phyloP scores from a whole-genome alignment of 53 echinoderm and acorn worm species.

The Zoroaster sp. region DNA sequence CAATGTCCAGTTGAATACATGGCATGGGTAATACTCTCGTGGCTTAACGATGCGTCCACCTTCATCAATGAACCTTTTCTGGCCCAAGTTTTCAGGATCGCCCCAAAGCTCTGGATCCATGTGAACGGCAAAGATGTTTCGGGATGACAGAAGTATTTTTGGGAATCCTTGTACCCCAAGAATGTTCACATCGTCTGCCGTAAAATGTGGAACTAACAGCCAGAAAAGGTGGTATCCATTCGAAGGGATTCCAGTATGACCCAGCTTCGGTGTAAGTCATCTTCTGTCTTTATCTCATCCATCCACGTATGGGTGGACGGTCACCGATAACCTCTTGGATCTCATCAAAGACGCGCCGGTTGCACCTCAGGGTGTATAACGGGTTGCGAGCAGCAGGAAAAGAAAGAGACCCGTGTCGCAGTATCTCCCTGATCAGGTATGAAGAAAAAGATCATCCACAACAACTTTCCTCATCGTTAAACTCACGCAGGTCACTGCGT shows the following conservation, averaged over 20 bases:
- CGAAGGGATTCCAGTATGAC: conserved; percentile 17
- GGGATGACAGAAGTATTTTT: conserved; percentile 39
- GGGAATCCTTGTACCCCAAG: conserved; percentile 33
- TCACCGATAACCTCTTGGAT: conserved; percentile 49
- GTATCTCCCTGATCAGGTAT: conserved; percentile 38
- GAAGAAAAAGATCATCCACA: conserved; percentile 46
- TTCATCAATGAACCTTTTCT: conserved; percentile 29
- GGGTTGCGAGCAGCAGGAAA: conserved; percentile 26
- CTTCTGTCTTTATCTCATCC: conserved; percentile 14
- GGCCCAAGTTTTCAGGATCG: conserved; percentile 22
- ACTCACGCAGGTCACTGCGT: conserved; percentile 27
- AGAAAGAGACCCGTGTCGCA: not conserved
- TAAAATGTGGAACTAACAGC: not conserved
- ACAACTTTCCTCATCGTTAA: conserved; percentile 16
- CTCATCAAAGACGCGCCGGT: conserved; percentile 14
- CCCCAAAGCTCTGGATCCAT: conserved; percentile 35
- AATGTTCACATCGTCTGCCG: conserved; percentile 12
- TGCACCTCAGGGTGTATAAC: conserved; percentile 35
- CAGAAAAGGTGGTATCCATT: conserved; percentile 14
- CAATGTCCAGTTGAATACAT: conserved; percentile 9
- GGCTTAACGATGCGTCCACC: not conserved
- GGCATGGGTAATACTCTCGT: conserved; percentile 38
- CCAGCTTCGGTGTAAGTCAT: conserved; percentile 53
- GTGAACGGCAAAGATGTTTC: conserved; percentile 36
- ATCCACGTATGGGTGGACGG: conserved; percentile 23